Evolutionary conservation across 1,140 invertebrate species (phyloP), one percentile per base, ranked within the genome.

Genomic region (Cataglyphis hispanica): DNA sequence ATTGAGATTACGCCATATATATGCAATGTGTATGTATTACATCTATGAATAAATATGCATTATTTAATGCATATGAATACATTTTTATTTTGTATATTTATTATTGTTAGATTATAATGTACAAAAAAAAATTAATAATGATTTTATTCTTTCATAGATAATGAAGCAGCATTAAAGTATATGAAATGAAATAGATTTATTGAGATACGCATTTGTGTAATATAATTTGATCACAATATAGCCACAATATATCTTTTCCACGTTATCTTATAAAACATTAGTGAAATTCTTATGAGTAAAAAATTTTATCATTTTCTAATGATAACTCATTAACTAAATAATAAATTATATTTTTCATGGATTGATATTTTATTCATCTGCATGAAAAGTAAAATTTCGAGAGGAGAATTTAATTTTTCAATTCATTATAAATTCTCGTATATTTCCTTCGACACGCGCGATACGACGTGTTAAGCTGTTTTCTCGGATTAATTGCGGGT

Each of bases 121-220:
- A 22, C 4, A 25, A 7, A 25, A 60, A 46, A 58, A 8, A 8
- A 50, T 66, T 34, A 34, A 53, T 78, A 1, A 22, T 34, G 50
- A 66, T 22, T 25, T 16, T 0, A 31, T 3, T 74, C 27, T 37
- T 37, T 75, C 7, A 13, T 16, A 11, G 22, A 40, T 76, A 13
- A n/a, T n/a, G 16, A 7, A 7, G 4, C 7, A 25, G 19, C 1
- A 61, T 19, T 25, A 13, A 60, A 61, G 25, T 19, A 19, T 19
- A 25, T 40, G n/a, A n/a, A 50, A 40, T 27, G n/a, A 76, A 66
- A 37, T 66, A 78, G 31, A 66, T 78, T 50, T 34, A 10, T 63
- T n/a, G 10, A 31, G 16, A 31, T 31, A 16, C 19, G 22, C 22
- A 22, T 53, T 25, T 11, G 31, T 22, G 46, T 84, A 53, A 77